Percentiles rank a stretch among this genome's conserved stretches.
These are phyloP conservation scores for Peromyscus aztecus DNA, from an alignment of 2,797 vertebrate species.

Conservation along the genomic window DNA sequence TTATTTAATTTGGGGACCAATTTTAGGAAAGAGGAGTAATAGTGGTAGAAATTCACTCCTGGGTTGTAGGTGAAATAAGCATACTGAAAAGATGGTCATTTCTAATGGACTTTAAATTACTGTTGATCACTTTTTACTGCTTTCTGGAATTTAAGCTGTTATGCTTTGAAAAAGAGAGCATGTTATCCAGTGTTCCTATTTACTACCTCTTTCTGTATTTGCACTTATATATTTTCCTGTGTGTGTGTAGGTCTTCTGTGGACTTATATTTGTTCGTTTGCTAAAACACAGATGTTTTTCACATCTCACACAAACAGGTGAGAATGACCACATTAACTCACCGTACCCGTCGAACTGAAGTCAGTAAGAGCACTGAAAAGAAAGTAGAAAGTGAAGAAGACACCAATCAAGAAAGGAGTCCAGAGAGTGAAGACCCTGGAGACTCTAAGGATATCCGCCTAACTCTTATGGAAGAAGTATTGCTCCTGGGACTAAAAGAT, in stretches of 20 bases:
- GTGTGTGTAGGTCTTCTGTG: background rate
- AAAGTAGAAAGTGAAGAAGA: conserved; percentile 83
- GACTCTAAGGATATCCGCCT: conserved; percentile 91
- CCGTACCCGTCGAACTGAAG: conserved; percentile 86
- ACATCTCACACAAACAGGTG: conserved; percentile 56
- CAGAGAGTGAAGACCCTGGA: conserved; percentile 77
- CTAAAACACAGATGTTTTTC: conserved; percentile 41
- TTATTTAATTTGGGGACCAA: conserved; percentile 55
- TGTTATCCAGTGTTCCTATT: conserved; percentile 48
- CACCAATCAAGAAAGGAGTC: conserved; percentile 47
- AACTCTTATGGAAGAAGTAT: conserved; percentile 93
- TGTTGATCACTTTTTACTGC: conserved; percentile 58
- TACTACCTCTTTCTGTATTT: conserved; percentile 11
- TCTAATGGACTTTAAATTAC: conserved; percentile 45
- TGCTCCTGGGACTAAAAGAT: conserved; percentile 92
- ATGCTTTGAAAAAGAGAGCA: conserved; percentile 49
- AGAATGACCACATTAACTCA: conserved; percentile 91
- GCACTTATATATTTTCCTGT: conserved; percentile 30
- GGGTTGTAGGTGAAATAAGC: conserved; percentile 34
- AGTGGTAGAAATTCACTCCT: conserved; percentile 20
- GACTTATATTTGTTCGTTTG: conserved; percentile 54
- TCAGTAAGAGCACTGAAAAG: conserved; percentile 77
- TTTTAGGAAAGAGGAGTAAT: conserved; percentile 60
- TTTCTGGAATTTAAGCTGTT: conserved; percentile 30
- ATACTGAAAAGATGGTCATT: conserved; percentile 42